Evolutionary conservation across 2,113 vertebrate genomes (phyloP).

Genomic region (Beaufortia kweichowensis): DNA sequence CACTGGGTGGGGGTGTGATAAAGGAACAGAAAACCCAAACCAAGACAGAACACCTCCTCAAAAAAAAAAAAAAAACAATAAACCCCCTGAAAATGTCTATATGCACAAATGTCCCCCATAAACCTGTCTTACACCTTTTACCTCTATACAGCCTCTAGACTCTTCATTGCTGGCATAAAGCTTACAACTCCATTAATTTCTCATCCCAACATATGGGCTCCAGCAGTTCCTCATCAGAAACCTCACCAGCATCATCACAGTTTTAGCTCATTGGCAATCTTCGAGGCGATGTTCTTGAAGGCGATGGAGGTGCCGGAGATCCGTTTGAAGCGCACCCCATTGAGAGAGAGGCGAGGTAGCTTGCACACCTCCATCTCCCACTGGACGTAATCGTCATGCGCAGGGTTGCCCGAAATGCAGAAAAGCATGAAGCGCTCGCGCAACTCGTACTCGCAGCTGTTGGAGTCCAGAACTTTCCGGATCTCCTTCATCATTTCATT

Average conservation of each 20-base stretch:
- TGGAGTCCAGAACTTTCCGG: constrained; percentile 85
- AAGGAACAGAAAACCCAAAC: constrained; percentile 57
- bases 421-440: constrained; percentile 83
- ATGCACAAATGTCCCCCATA: constrained; percentile 48
- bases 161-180: constrained; percentile 32
- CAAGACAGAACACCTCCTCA: constrained; percentile 40
- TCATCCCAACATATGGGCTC: constrained; percentile 28
- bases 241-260: constrained; percentile 70
- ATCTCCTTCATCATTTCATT: constrained; percentile 88
- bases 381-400: constrained; percentile 85
- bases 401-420: constrained; percentile 77
- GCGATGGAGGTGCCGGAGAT: constrained; percentile 87
- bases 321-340: constrained; percentile 88
- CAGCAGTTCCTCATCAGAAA: constrained; percentile 8
- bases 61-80: too few relatives aligned
- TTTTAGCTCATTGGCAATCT: constrained; percentile 87
- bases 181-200: constrained; percentile 20
- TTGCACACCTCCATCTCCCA: constrained; percentile 99
- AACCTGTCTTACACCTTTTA: constrained; percentile 37
- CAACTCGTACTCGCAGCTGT: constrained; percentile 81
- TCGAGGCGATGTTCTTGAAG: constrained; percentile 88
- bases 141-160: constrained; percentile 46
- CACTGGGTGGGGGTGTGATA: constrained; percentile 37
- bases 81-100: constrained; percentile 50
- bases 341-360: constrained; percentile 91